Conservation (phyloP, 2,888 invertebrate species). For the Melinaea menophilus region DNA sequence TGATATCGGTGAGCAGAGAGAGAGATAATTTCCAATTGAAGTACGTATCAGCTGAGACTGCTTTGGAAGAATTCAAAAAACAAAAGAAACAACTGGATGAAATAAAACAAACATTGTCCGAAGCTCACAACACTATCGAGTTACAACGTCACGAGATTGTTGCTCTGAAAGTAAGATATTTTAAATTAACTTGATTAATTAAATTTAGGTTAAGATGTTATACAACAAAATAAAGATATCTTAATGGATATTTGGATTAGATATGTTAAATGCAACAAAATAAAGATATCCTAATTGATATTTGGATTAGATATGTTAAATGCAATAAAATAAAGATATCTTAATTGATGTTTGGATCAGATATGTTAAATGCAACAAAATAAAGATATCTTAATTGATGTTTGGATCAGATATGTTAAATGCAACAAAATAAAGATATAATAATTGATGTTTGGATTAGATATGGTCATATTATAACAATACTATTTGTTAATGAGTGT, state of each 20-base stretch:
- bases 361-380: neutral
- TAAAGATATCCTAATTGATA: neutral
- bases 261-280: neutral
- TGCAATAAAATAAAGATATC: neutral
- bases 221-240: neutral
- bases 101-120: slow-evolving; percentile 61
- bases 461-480: neutral
- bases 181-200: neutral
- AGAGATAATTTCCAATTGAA: slow-evolving; percentile 68
- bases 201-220: neutral
- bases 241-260: too few species aligned
- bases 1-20: slow-evolving; percentile 67
- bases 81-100: slow-evolving; percentile 77
- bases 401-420: too few species aligned
- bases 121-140: slow-evolving; percentile 65
- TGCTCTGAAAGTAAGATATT: slow-evolving; percentile 58
- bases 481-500: neutral
- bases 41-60: slow-evolving; percentile 72
- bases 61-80: slow-evolving; percentile 74
- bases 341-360: too few species aligned
- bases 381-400: neutral
- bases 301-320: too few species aligned
- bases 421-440: neutral
- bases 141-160: slow-evolving; percentile 65
- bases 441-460: neutral